A percentile compares a stretch with the other conserved stretches of the same genome.
These are phyloP conservation scores for Phorcus lineatus DNA, from an alignment of 2,888 invertebrate genomes.

Conservation along the genomic window DNA sequence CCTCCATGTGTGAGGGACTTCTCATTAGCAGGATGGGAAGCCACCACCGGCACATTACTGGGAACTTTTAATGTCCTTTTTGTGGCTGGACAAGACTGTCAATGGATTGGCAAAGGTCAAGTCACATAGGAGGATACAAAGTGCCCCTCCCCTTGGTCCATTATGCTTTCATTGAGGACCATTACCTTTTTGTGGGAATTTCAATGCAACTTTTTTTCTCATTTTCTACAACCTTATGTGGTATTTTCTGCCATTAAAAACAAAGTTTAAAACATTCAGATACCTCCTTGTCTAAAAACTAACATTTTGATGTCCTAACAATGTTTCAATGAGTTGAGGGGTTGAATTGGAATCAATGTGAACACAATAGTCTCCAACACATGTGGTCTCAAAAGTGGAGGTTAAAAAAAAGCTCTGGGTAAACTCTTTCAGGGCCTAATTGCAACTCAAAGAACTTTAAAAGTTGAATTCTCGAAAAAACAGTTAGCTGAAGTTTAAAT, in stretches of 20 bases:
- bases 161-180: background rate
- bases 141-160: background rate
- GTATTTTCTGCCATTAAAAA: background rate
- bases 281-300: background rate
- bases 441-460: background rate
- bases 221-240: background rate
- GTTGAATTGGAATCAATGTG: background rate
- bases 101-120: background rate
- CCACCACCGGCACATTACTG: background rate
- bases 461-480: too few relatives aligned
- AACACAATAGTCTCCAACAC: background rate
- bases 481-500: too few relatives aligned
- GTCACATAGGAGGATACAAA: background rate
- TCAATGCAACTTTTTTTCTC: background rate
- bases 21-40: background rate
- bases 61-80: background rate
- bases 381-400: background rate
- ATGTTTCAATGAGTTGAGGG: background rate
- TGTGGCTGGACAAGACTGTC: background rate
- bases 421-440: background rate
- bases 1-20: too few relatives aligned
- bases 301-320: background rate
- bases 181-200: background rate
- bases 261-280: background rate
- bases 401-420: background rate